These are phyloP conservation scores for Geopemphigus sp. DNA, from an alignment of 1,140 invertebrate species.

Conservation along the genomic window DNA sequence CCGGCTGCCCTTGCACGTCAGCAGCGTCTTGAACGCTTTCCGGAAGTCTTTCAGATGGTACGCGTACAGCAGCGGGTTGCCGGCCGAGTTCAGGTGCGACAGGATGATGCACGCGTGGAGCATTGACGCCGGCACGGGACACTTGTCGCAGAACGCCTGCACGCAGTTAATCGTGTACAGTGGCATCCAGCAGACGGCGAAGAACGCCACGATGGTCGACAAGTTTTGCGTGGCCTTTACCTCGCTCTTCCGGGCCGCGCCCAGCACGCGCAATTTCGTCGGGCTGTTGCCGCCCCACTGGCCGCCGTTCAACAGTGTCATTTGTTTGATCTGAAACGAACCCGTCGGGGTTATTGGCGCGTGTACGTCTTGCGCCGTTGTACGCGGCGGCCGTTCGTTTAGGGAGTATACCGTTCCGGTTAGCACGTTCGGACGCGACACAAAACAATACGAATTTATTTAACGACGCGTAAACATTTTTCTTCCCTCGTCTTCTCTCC, in stretches of 20 bases:
- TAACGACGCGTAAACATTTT: no score
- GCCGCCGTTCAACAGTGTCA: conserved; percentile 63
- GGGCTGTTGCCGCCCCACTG: conserved; percentile 13
- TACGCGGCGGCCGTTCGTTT: no score
- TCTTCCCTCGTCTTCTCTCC: no score
- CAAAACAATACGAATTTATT: no score
- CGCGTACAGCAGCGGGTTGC: conserved; percentile 84
- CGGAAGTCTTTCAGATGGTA: conserved; percentile 86
- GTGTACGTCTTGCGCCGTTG: no score
- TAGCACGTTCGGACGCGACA: no score
- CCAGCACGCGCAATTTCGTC: conserved; percentile 73
- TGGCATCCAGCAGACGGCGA: conserved; percentile 90
- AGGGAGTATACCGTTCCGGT: no score
- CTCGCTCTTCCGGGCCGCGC: conserved; percentile 77
- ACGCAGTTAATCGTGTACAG: conserved; percentile 88
- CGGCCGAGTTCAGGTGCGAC: conserved; percentile 83
- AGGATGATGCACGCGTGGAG: conserved; percentile 81
- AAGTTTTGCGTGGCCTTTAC: conserved; percentile 88
- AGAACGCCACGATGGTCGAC: conserved; percentile 85
- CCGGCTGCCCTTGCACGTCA: conserved; percentile 44
- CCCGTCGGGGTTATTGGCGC: no score
- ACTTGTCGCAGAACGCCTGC: conserved; percentile 72
- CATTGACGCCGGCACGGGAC: conserved; percentile 66
- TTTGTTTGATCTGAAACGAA: conserved; percentile 60
- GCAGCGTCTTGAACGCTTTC: conserved; percentile 60